These are phyloP conservation scores for Okapia johnstoni DNA, from an alignment of 2,113 vertebrate species.

Conservation along the genomic window DNA sequence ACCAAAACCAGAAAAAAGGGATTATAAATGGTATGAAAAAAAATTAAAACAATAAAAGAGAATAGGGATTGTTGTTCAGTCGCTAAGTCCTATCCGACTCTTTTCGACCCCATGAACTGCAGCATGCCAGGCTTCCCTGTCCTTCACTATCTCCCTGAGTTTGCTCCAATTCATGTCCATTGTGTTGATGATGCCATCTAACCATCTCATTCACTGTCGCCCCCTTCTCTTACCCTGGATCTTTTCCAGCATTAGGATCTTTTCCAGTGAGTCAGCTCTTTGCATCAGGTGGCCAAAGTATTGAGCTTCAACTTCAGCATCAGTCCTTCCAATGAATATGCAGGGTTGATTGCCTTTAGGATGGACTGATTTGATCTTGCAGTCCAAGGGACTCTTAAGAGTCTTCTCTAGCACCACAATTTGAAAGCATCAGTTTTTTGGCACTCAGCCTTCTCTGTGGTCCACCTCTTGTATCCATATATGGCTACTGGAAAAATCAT, in stretches of 20 bases:
- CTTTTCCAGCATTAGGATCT: not conserved
- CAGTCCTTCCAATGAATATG: not conserved
- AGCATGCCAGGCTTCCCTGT: not conserved
- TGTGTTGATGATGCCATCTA: not conserved
- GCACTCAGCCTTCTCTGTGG: not conserved
- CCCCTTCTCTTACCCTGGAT: not conserved
- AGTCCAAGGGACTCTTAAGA: not conserved
- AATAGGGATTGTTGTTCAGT: not conserved
- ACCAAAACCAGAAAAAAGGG: not conserved
- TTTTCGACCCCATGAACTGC: not conserved
- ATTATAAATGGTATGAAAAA: not conserved
- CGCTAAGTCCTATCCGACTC: not conserved
- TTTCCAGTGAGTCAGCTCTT: not conserved
- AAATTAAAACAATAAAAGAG: not conserved
- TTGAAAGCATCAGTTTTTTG: not conserved
- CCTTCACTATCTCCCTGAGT: not conserved
- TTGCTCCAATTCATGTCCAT: not conserved
- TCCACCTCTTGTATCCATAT: not conserved
- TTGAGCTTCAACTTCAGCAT: not conserved
- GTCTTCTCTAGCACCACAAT: not conserved
- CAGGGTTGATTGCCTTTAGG: not conserved
- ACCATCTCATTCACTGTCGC: not conserved
- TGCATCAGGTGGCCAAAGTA: not conserved
- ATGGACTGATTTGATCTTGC: not conserved
- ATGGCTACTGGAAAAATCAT: not conserved